phyloP scores from a whole-genome alignment of 1,140 invertebrate species.

The Ceratoteleas bidentatus region DNA sequence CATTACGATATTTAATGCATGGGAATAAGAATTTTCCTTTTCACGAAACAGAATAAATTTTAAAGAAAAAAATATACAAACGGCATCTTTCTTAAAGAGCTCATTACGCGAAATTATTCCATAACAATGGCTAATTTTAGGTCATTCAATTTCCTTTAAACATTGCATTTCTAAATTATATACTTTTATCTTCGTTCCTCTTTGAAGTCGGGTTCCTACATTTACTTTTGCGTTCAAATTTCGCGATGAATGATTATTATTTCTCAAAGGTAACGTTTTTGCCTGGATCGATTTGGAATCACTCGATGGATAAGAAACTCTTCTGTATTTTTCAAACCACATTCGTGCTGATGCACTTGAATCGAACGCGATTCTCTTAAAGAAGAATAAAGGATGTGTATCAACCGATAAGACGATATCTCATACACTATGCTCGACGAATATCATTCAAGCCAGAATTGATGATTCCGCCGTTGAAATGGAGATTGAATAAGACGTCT shows the following conservation, averaged over 20 bases:
- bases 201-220: slow-evolving; percentile 49
- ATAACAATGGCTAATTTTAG: slow-evolving; percentile 31
- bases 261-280: slow-evolving; percentile 57
- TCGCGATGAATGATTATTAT: slow-evolving; percentile 49
- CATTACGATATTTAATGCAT: no score
- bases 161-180: slow-evolving; percentile 37
- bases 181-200: slow-evolving; percentile 8
- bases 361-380: slow-evolving; percentile 54
- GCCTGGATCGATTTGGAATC: slow-evolving; percentile 54
- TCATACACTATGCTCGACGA: no score
- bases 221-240: slow-evolving; percentile 53
- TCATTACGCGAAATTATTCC: slow-evolving; percentile 29
- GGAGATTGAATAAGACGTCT: no score
- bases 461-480: no score
- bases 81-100: background rate
- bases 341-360: slow-evolving; percentile 62
- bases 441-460: no score
- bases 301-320: slow-evolving; percentile 58
- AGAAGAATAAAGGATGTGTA: no score
- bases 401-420: no score
- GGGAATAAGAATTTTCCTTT: no score
- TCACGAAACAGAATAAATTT: no score
- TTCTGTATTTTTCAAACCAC: slow-evolving; percentile 53
- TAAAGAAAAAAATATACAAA: background rate
- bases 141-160: slow-evolving; percentile 40